A percentile compares a stretch with the other conserved stretches of the same genome.
phyloP scores from a whole-genome alignment of 2,797 vertebrate genomes.

The Jordanella pulchra region DNA sequence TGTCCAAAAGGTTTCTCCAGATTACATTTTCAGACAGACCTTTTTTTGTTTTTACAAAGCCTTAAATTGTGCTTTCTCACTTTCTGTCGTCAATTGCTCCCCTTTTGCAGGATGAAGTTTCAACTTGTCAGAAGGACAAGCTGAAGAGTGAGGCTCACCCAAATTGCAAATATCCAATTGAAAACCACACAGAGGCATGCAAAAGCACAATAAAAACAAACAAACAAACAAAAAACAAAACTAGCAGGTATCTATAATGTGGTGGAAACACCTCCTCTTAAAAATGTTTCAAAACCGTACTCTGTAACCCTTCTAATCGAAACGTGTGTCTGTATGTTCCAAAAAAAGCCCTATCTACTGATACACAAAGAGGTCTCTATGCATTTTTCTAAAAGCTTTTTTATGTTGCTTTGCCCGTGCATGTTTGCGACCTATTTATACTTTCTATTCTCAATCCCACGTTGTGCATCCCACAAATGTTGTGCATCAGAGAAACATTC shows the following conservation, averaged over 20 bases:
- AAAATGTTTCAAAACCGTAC: neutral
- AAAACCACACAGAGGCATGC: neutral
- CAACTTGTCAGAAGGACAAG: slow-evolving; percentile 4
- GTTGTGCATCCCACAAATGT: neutral
- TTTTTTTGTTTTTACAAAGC: slow-evolving; percentile 6
- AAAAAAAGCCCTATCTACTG: neutral
- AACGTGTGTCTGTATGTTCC: neutral
- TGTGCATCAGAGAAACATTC: neutral
- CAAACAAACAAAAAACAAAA: neutral
- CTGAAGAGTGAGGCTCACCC: neutral
- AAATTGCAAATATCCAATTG: neutral
- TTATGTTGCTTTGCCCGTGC: neutral
- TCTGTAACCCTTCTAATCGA: neutral
- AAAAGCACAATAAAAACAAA: neutral
- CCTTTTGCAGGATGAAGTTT: slow-evolving; percentile 17
- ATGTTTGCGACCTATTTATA: slow-evolving; percentile 1
- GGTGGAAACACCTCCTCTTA: neutral
- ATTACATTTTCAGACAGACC: slow-evolving; percentile 41
- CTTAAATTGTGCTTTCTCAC: slow-evolving; percentile 16
- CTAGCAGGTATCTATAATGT: neutral
- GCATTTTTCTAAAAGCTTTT: neutral
- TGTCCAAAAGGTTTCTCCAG: slow-evolving; percentile 48
- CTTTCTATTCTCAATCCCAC: neutral
- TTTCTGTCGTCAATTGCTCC: slow-evolving; percentile 29
- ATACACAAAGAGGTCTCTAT: slow-evolving; percentile 12